These are phyloP conservation scores for Drosophila lacteicornis DNA, from an alignment of 1,140 invertebrate genomes.

Conservation along the genomic window DNA sequence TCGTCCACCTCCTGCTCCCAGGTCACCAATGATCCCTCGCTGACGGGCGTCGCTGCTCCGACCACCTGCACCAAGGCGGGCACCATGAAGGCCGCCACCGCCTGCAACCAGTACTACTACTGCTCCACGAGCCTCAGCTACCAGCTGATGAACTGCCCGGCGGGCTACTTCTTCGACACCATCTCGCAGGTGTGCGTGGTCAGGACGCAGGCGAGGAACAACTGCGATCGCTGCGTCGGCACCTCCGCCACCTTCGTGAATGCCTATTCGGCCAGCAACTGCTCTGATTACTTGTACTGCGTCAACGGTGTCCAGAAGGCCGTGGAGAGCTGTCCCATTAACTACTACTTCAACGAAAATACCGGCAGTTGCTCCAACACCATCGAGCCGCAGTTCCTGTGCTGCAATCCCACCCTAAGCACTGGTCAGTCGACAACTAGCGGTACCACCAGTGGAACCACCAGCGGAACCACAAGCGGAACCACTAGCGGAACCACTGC, in stretches of 20 bases:
- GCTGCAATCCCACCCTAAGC: constrained; percentile 31
- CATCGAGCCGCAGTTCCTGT: constrained; percentile 31
- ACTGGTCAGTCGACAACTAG: not conserved
- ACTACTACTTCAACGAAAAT: constrained; percentile 50
- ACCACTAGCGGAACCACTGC: not conserved
- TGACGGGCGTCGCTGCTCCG: constrained; percentile 8
- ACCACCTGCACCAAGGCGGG: constrained; percentile 29
- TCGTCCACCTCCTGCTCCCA: constrained; percentile 38
- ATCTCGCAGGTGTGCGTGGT: constrained; percentile 33
- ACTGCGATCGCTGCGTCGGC: constrained; percentile 62
- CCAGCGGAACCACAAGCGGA: not conserved
- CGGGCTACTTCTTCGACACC: constrained; percentile 46
- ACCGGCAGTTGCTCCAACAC: constrained; percentile 3
- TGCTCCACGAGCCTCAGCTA: constrained; percentile 21
- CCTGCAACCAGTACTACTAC: constrained; percentile 55
- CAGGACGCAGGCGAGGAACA: constrained; percentile 43
- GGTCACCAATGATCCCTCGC: constrained; percentile 53
- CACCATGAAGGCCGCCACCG: constrained; percentile 13
- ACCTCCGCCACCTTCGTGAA: constrained; percentile 54
- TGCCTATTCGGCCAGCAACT: constrained; percentile 41
- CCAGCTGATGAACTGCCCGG: constrained; percentile 30
- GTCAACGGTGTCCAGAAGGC: constrained; percentile 38
- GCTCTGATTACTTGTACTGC: constrained; percentile 52
- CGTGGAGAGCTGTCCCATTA: constrained; percentile 25
- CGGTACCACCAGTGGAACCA: not conserved